Evolutionary conservation across 37 sponge, comb jelly and placozoan species (phyloP).

Genomic region (Agelas oroides): DNA sequence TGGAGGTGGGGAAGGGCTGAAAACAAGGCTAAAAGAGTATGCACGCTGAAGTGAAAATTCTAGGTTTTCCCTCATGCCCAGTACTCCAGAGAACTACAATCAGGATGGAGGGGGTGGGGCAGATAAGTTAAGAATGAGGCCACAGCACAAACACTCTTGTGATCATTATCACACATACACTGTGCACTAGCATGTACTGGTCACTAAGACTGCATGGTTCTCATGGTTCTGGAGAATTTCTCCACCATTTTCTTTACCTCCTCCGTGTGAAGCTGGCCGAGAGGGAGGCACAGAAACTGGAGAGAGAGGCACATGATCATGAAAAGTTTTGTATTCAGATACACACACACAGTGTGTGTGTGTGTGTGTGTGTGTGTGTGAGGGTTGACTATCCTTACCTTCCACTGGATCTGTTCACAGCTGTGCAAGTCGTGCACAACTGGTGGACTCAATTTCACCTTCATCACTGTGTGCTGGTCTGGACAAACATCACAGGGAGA

Average conservation of each 20-base stretch:
- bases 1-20: too few species aligned
- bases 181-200: too few species aligned
- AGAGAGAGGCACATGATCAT: background rate
- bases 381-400: constrained; percentile 30
- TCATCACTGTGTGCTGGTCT: constrained; percentile 79
- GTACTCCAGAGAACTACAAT: too few species aligned
- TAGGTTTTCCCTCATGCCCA: too few species aligned
- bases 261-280: constrained; percentile 28
- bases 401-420: constrained; percentile 86
- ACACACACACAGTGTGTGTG: too few species aligned
- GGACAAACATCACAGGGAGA: background rate
- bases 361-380: background rate
- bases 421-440: constrained; percentile 77
- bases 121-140: too few species aligned
- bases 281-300: constrained; percentile 39
- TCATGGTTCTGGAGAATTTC: constrained; percentile 59
- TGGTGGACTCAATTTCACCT: constrained; percentile 66
- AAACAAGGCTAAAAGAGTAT: too few species aligned
- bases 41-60: too few species aligned
- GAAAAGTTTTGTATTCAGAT: too few species aligned
- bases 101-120: too few species aligned
- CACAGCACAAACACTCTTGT: too few species aligned
- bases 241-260: constrained; percentile 53
- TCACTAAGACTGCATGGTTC: constrained; percentile 12
- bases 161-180: too few species aligned